These are phyloP conservation scores for Grapholita molesta DNA, from an alignment of 1,140 invertebrate species.

Conservation along the genomic window DNA sequence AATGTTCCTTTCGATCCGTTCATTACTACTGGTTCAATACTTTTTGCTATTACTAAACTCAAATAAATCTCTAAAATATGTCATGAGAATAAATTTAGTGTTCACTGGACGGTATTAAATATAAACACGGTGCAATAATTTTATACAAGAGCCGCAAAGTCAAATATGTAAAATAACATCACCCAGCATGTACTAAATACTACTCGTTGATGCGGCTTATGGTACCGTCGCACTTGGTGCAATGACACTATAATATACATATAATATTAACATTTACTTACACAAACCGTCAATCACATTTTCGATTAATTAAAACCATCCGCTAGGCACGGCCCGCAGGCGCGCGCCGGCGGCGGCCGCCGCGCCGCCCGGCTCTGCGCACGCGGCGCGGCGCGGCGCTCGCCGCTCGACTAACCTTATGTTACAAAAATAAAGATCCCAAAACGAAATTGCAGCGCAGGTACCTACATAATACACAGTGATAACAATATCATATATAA, in stretches of 20 bases:
- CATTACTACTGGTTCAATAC: background rate
- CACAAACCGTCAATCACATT: constrained; percentile 60
- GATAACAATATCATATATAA: constrained; percentile 51
- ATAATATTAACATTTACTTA: constrained; percentile 53
- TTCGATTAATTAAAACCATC: constrained; percentile 47
- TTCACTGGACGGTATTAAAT: constrained; percentile 72
- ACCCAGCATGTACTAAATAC: constrained; percentile 32
- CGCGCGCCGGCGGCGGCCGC: background rate
- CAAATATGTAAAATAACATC: constrained; percentile 35
- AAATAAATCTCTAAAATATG: constrained; percentile 21
- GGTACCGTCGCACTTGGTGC: constrained; percentile 68
- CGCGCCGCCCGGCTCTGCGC: background rate
- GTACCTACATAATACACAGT: constrained; percentile 40
- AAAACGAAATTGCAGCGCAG: background rate
- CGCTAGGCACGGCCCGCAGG: constrained; percentile 3
- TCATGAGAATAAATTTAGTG: constrained; percentile 38
- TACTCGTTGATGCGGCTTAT: constrained; percentile 54
- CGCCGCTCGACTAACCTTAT: background rate
- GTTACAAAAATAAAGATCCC: constrained; percentile 2
- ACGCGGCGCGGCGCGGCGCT: background rate
- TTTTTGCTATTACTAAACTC: constrained; percentile 1
- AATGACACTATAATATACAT: constrained; percentile 50
- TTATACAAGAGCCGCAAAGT: constrained; percentile 38
- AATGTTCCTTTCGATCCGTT: background rate
- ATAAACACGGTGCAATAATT: constrained; percentile 56